Base-by-base conservation (phyloP, 2,888 invertebrate species). In the Lacanobia wlatinum region DNA sequence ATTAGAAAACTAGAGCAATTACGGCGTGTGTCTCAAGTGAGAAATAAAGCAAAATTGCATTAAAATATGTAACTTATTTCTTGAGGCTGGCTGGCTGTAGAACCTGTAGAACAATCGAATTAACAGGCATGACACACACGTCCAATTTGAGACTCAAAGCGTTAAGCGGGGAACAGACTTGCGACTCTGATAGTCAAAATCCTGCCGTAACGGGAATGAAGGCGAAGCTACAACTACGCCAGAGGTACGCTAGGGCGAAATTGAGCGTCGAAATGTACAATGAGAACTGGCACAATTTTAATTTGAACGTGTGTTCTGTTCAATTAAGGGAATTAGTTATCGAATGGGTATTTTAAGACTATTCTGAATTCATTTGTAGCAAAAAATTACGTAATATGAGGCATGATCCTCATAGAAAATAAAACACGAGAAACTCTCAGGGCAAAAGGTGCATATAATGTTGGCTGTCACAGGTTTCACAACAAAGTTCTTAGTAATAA, bases 61-160 rank as follows among this genome's bases (percentile, higher is more conserved):
- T 85, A 87, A 82, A 82, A 78, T 73, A 64, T 76, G 73, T 76
- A 67, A 76, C 76, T 86, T 85, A 81, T 84, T 82, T 80, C 75
- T 76, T 65, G 58, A 73, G 73, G 59, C 67, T 56, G 79, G 65
- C 75, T 67, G 78, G 76, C 83, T 82, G n/a, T 82, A 85, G 85
- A 87, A 84, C 77, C 81, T 66, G 68, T 40, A 65, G 76, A 78
- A 72, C 76, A 87, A 88, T 88, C 80, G 73, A 85, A 86, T 88
- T 88, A 88, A 78, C 78, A 82, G 83, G 71, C 78, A 68, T 66
- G 73, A 63, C 83, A 73, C 75, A 84, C 72, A 68, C 76, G 72
- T 71, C 68, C 73, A 78, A 85, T 84, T 76, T 79, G 71, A 71
- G 82, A 69, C 69, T 72, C 23, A 59, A 71, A 69, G 46, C 48